Percentiles rank a stretch among this genome's conserved stretches.
Evolutionary conservation across 2,113 vertebrate genomes (phyloP).

Genomic region (Condylura cristata): DNA sequence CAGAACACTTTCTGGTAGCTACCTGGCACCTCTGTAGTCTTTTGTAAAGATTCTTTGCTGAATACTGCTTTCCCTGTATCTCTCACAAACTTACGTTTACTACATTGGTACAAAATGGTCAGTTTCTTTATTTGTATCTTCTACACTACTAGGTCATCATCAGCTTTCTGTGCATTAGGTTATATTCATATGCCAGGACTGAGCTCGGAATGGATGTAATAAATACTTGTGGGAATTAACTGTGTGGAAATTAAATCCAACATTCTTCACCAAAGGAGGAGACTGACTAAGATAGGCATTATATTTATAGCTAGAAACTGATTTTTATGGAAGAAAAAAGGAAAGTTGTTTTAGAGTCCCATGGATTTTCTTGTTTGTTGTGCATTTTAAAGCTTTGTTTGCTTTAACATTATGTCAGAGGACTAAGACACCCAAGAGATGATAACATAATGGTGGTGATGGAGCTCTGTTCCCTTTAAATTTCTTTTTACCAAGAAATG

Average conservation of each 20-base stretch:
- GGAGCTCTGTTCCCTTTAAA: constrained; percentile 11
- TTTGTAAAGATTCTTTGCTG: not conserved
- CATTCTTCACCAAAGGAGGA: not conserved
- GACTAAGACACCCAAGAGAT: not conserved
- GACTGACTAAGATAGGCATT: not conserved
- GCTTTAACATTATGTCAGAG: not conserved
- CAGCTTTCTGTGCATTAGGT: not conserved
- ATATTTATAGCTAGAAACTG: not conserved
- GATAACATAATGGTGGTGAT: not conserved
- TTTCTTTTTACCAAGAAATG: constrained; percentile 28
- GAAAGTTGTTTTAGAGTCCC: not conserved
- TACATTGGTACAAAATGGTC: not conserved
- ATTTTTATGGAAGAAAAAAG: not conserved
- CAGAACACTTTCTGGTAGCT: no score
- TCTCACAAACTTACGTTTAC: not conserved
- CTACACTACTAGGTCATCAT: not conserved
- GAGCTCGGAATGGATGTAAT: not conserved
- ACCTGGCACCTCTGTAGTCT: not conserved
- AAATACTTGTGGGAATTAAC: not conserved
- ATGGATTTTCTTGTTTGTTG: not conserved
- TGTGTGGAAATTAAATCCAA: not conserved
- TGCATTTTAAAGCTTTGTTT: not conserved
- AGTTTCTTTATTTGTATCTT: not conserved
- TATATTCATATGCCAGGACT: not conserved
- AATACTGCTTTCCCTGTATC: not conserved